Evolutionary conservation across 1,140 invertebrate species (phyloP), one percentile per base, ranked within the genome.

Genomic region (Holcopasites calliopsidis): DNA sequence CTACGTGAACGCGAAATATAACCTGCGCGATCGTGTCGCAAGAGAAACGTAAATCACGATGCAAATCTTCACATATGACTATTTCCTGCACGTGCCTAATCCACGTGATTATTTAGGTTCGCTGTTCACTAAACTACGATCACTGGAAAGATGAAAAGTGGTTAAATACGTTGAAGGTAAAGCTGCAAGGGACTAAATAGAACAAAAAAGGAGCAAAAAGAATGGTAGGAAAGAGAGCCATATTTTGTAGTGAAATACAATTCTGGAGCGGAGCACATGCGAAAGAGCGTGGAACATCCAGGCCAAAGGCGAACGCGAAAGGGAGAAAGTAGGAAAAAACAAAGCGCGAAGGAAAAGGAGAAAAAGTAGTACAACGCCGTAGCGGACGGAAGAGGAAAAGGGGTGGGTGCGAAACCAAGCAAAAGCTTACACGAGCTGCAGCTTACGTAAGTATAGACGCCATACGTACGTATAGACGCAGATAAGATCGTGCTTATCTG

Each of bases 391-490:
- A 72, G 47, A 72, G 23, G 44, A 73, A 68, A 66, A 70, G 64
- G 52, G 35, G 74, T 38, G 52, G 35, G 74, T 38, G 42, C 50
- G 69, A 62, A 66, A 49, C 33, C 31, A 21, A 57, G 54, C 60
- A 44, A 73, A 69, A 33, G 60, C 62, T 78, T 70, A 55, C 70
- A 55, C 75, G 75, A 80, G 47, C 65, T 40, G 60, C 35, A 75
- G 79, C 79, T 83, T 83, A 83, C 79, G 81, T 82, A 83, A 83
- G 81, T 69, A 75, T n/a, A n/a, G n/a, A n/a, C n/a, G n/a, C n/a
- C n/a, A n/a, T n/a, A n/a, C n/a, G n/a, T n/a, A n/a, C n/a, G n/a
- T n/a, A n/a, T n/a, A n/a, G n/a, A n/a, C 57, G 65, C 42, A 75
- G 81, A 83, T 83, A 83, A 82, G 80, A 74, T 70, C 44, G 42